Evolutionary conservation across 2,797 vertebrate genomes (phyloP), one percentile per base, ranked within the genome.

Genomic region (Cryptoprocta ferox): DNA sequence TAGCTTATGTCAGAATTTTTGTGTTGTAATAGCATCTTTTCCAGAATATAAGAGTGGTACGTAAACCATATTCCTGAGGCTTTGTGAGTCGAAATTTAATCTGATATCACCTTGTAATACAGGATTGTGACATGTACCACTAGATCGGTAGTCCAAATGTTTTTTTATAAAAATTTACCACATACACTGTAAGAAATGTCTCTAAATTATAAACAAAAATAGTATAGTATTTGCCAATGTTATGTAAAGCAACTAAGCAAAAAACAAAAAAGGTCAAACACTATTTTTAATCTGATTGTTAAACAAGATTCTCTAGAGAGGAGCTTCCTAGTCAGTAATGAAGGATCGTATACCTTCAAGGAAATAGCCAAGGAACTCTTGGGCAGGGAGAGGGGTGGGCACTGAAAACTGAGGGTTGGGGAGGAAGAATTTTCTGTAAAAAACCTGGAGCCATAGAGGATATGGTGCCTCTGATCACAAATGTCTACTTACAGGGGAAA

Each of bases 1-100:
- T 95, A 90, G 86, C 53, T 93, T 19, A n/a, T 82, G 81, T 86
- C 90, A 96, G 89, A 61, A 76, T 37, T 85, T 95, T 95, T 98
- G 76, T 94, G 92, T 90, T 92, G 50, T 81, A 97, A 78, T 87
- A 68, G 79, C 53, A 94, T 94, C 89, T 94, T 94, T 96, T 90
- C 66, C 24, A 39, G 96, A 84, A 94, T 96, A 93, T 37, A 96
- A 82, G 80, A 97, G 59, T 42, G 1, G 26, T 84, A 76, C 88
- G 16, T 79, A 96, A 97, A 96, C 80, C 56, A 73, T 61, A 78
- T 94, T 97, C 84, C 61, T 42, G 71, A 85, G 95, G 86, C 78
- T 45, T 28, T 42, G 30, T 61, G 75, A 93, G n/a, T 84, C 76
- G 93, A 93, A 73, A 87, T 93, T 94, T 90, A 94, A 97, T 97